Evolutionary conservation across 2,113 vertebrate genomes (phyloP).

Genomic region (Notarius lentiginosus): DNA sequence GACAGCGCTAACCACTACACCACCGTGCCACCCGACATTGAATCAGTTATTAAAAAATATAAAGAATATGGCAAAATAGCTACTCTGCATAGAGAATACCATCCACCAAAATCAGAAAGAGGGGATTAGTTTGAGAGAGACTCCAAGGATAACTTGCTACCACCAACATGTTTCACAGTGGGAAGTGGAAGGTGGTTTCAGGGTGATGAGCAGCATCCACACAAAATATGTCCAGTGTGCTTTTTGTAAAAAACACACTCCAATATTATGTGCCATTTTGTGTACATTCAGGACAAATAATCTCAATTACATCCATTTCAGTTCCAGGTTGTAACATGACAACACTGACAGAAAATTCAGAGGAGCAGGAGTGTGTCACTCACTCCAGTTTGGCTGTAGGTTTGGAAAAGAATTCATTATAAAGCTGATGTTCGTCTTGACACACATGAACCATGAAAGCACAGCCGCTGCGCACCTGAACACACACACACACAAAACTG

Average conservation of each 20-base stretch:
- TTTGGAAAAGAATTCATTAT: constrained; percentile 95
- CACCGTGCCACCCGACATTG: too few relatives aligned
- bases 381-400: constrained; percentile 91
- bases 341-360: neutral
- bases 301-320: neutral
- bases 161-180: too few relatives aligned
- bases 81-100: too few relatives aligned
- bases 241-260: neutral
- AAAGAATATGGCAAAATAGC: too few relatives aligned
- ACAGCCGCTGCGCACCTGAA: constrained; percentile 94
- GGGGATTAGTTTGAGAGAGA: too few relatives aligned
- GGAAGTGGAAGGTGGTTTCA: too few relatives aligned
- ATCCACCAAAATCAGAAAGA: too few relatives aligned
- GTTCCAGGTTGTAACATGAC: neutral
- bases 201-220: too few relatives aligned
- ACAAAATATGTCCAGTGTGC: neutral
- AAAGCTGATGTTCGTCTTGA: constrained; percentile 97
- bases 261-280: neutral
- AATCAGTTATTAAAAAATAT: too few relatives aligned
- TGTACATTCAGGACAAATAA: neutral
- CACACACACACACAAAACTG: neutral
- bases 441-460: constrained; percentile 98
- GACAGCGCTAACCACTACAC: too few relatives aligned
- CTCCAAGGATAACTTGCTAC: too few relatives aligned
- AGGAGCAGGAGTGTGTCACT: constrained; percentile 51